Evolutionary conservation across 2,113 vertebrate genomes (phyloP), one percentile per base, ranked within the genome.

Genomic region (Psophia crepitans): DNA sequence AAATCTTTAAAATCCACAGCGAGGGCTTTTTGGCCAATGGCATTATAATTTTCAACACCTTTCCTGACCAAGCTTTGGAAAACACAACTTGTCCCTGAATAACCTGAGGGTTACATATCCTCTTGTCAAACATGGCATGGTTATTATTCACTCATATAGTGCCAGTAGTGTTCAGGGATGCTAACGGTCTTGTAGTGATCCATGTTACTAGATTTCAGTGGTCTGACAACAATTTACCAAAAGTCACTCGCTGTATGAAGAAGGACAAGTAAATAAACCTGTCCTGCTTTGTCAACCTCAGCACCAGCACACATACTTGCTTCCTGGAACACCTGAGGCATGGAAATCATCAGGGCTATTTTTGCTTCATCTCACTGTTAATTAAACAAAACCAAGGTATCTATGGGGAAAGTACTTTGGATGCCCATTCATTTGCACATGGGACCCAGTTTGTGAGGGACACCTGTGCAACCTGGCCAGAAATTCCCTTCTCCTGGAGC

Each of bases 141-240:
- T 73, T 78, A 22, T 87, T 93, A 76, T 89, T 95, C 69, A 68
- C 44, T 89, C 53, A 79, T 37, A 41, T 8, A 49, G 37, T 61
- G 28, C 41, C 33, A 63, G 63, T 51, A 89, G 49, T 46, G 66
- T 87, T 87, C 66, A 70, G 43, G 65, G 44, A 39, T 27, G 49
- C 75, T 79, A 93, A 84, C 33, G 10, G 60, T 87, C 74, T 79
- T 39, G 49, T 93, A 83, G 87, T 83, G 84, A 94, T 91, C 89
- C 44, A 30, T 91, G 63, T 79, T 91, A 89, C 43, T 95, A 91
- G 58, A 89, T 91, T 93, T 91, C 81, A 82, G 57, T 76, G 75
- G 37, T 61, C 54, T 82, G 78, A 89, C 87, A 94, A 81, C 49
- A 33, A 69, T 91, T 91, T 91, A 87, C 74, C 46, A 91, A 93